Conservation (phyloP, 2,113 vertebrate genomes). For the Sclerurus mexicanus region DNA sequence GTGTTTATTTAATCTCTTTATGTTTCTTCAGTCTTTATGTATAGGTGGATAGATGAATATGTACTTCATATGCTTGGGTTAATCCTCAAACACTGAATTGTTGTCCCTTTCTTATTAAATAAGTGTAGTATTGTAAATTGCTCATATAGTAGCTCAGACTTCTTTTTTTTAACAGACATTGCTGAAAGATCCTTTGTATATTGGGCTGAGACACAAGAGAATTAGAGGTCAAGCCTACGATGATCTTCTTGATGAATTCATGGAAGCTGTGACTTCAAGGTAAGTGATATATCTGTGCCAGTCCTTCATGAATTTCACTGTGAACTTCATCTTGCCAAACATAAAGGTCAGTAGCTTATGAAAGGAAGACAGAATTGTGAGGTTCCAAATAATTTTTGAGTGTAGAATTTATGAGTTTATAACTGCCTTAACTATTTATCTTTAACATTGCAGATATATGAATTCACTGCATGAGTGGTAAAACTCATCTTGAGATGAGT, state of each 20-base stretch:
- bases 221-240: constrained; percentile 90
- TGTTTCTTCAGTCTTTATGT: neutral
- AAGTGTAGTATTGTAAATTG: neutral
- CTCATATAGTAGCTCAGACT: neutral
- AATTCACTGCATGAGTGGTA: neutral
- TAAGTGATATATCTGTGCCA: constrained; percentile 60
- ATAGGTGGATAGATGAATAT: neutral
- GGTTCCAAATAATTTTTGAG: neutral
- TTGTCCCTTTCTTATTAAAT: neutral
- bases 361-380: neutral
- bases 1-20: constrained; percentile 13
- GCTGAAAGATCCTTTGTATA: constrained; percentile 93
- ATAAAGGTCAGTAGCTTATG: neutral
- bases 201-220: constrained; percentile 91
- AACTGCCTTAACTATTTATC: neutral
- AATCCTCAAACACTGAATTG: constrained; percentile 9
- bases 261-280: constrained; percentile 93
- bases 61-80: neutral
- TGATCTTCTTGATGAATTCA: constrained; percentile 94
- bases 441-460: neutral
- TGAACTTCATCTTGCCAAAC: neutral
- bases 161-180: constrained; percentile 75
- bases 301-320: neutral
- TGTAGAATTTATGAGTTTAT: neutral
- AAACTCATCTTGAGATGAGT: neutral